phyloP scores from a whole-genome alignment of 64 coral and sea anemone species.

The Dendronephthya gigantea region DNA sequence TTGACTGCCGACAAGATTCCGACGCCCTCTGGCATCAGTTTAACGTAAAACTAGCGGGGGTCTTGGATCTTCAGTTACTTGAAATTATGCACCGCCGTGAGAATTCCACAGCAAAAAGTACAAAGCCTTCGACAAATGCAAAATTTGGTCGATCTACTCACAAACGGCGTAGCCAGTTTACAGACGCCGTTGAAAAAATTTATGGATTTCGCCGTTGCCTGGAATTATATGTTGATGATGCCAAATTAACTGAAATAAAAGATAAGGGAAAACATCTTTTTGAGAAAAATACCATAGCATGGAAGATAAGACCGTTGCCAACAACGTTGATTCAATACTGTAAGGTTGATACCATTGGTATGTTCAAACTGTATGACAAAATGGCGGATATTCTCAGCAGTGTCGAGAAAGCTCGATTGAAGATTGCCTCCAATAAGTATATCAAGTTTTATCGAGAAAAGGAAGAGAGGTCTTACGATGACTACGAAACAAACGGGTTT shows the following conservation, averaged over 20 bases:
- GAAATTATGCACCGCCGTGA: constrained; percentile 49
- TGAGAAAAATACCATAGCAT: neutral
- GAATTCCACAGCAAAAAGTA: neutral
- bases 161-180: neutral
- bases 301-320: neutral
- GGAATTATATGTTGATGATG: neutral
- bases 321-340: constrained; percentile 6
- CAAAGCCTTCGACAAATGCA: neutral
- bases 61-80: constrained; percentile 55
- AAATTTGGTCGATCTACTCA: neutral
- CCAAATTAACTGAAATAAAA: neutral
- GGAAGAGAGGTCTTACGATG: constrained; percentile 36
- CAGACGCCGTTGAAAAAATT: neutral
- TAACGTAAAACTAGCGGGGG: constrained; percentile 36
- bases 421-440: constrained; percentile 49
- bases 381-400: neutral
- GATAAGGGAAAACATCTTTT: neutral
- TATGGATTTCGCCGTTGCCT: neutral
- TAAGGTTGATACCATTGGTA: constrained; percentile 28
- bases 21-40: constrained; percentile 53
- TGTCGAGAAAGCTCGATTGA: constrained; percentile 29
- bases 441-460: constrained; percentile 43
- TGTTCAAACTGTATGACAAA: constrained; percentile 48
- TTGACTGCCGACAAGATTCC: constrained; percentile 65
- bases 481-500: constrained; percentile 39